Evolutionary conservation across 1,140 invertebrate species (phyloP).

Genomic region (Zaprionus inermis): DNA sequence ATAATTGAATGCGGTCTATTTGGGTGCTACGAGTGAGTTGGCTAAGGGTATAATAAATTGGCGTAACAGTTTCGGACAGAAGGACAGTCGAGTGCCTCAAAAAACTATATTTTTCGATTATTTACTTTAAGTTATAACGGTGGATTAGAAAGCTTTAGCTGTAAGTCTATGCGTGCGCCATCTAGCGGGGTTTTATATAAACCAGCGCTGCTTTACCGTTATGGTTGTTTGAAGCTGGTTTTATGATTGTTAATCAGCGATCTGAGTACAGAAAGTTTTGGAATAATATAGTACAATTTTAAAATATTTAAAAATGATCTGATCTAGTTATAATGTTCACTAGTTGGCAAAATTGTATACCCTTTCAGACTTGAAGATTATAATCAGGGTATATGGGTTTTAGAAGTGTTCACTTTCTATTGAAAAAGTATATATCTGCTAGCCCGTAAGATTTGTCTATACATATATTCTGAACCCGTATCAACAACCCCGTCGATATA

Average conservation of each 20-base stretch:
- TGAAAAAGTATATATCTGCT: too few relatives aligned
- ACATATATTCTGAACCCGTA: too few relatives aligned
- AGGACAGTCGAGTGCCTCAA: background rate
- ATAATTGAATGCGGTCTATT: constrained; percentile 63
- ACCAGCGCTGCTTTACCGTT: background rate
- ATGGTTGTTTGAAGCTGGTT: background rate
- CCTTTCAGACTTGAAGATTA: too few relatives aligned
- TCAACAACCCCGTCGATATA: too few relatives aligned
- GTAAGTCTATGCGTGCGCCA: constrained; percentile 4
- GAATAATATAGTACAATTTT: too few relatives aligned
- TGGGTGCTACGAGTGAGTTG: background rate
- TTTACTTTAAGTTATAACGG: constrained; percentile 7
- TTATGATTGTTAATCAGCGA: background rate
- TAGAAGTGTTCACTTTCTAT: too few relatives aligned
- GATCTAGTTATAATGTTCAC: too few relatives aligned
- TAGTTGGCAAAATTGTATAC: too few relatives aligned
- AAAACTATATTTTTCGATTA: background rate
- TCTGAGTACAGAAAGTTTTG: too few relatives aligned
- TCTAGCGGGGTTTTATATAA: constrained; percentile 6
- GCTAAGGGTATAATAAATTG: constrained; percentile 1
- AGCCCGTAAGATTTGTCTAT: too few relatives aligned
- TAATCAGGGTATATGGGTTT: too few relatives aligned
- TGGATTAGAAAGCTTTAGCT: constrained; percentile 11
- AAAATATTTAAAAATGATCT: too few relatives aligned
- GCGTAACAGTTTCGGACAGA: background rate